These are phyloP conservation scores for Mionectes olivaceus DNA, from an alignment of 2,797 vertebrate genomes.

Conservation along the genomic window DNA sequence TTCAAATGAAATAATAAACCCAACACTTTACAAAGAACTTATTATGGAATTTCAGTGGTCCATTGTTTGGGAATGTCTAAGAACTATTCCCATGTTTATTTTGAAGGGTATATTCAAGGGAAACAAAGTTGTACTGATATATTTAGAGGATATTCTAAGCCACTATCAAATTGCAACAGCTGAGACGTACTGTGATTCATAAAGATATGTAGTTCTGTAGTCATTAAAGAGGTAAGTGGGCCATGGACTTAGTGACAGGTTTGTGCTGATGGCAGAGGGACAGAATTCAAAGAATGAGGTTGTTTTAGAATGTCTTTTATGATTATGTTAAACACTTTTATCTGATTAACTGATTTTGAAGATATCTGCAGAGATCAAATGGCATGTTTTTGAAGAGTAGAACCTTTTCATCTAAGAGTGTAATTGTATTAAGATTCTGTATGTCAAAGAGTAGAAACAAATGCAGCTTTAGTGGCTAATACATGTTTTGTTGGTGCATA, in stretches of 20 bases:
- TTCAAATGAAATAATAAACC: slow-evolving; percentile 58
- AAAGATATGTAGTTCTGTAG: background rate
- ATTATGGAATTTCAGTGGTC: slow-evolving; percentile 39
- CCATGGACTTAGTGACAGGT: background rate
- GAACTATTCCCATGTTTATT: slow-evolving; percentile 60
- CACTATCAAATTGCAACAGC: slow-evolving; percentile 7
- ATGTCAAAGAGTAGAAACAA: background rate
- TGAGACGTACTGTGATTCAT: background rate
- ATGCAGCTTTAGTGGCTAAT: background rate
- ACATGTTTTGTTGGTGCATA: background rate
- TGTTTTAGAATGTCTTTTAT: background rate
- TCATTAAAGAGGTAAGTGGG: background rate
- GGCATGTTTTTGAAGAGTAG: background rate
- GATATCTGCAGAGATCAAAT: background rate
- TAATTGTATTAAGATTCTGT: background rate
- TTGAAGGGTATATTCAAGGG: slow-evolving; percentile 48
- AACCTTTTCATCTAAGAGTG: background rate
- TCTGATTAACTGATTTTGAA: background rate
- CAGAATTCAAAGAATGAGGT: background rate
- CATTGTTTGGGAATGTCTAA: slow-evolving; percentile 67
- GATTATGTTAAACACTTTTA: background rate
- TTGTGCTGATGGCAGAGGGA: background rate
- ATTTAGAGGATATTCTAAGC: slow-evolving; percentile 30
- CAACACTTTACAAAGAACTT: slow-evolving; percentile 50
- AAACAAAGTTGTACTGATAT: slow-evolving; percentile 3